Evolutionary conservation across 1,140 invertebrate species (phyloP), one percentile per base, ranked within the genome.

Genomic region (Diploscapter pachys): DNA sequence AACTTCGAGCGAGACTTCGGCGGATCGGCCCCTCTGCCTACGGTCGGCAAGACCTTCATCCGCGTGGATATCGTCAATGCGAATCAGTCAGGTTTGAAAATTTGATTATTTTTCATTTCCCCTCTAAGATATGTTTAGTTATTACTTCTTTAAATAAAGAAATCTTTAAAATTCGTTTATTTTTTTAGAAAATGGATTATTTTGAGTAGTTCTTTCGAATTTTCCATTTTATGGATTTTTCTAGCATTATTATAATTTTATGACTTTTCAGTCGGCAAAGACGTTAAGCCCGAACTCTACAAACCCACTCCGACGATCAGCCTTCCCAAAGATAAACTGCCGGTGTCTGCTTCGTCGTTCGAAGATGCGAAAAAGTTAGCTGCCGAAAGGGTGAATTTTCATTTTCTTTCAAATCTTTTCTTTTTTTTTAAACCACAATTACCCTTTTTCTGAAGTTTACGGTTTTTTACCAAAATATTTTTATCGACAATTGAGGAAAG

Each of bases 11-110:
- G 79, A 48, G 74, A 73, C 3, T 84, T 84, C 64, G 83, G 79
- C 71, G 54, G 64, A 63, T 56, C 51, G 11, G 48, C 63, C 11
- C 9, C 13, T 11, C 9, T n/a, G 11, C 63, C 54, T 31, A 52
- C 56, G 64, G 31, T 59, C 55, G 9, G 53, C 5, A 84, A 84
- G 63, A 52, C 80, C 5, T 85, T 85, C 70, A 75, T 85, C 53
- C 74, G 84, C 59, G 83, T 82, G 50, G 85, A 85, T 72, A 77
- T 85, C n/a, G 83, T 85, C 3, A 82, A 83, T 56, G 80, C 82
- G 31, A 77, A 80, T 67, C 80, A 81, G 70, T 77, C 72, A 13
- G 72, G 83, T 31, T 31, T 31, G 31, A 31, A 31, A 1, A 31
- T 31, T 31, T 31, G 31, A 31, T 31, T 31, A 31, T 31, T 31